phyloP scores from a whole-genome alignment of 2,888 invertebrate genomes.

The Lasioglossum pauxillum region DNA sequence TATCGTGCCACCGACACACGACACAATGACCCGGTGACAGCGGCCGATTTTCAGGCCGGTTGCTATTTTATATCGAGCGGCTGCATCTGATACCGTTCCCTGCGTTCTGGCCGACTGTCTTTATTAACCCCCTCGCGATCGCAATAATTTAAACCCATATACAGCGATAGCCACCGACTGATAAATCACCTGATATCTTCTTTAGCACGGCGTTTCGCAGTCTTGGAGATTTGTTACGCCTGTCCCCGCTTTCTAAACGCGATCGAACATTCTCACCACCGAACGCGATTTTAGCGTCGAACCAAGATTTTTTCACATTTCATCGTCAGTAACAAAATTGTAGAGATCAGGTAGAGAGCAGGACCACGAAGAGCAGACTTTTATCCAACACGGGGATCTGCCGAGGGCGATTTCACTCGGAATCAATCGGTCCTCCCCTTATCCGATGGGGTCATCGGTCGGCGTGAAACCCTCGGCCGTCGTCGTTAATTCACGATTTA shows the following conservation, averaged over 20 bases:
- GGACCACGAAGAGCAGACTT: slow-evolving; percentile 5
- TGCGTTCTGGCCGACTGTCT: slow-evolving; percentile 14
- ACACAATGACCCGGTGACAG: slow-evolving; percentile 68
- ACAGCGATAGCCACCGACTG: background rate
- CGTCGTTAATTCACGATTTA: slow-evolving; percentile 75
- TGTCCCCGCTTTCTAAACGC: background rate
- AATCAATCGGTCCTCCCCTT: slow-evolving; percentile 65
- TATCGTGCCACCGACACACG: slow-evolving; percentile 56
- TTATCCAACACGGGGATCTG: slow-evolving; percentile 26
- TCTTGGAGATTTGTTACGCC: background rate
- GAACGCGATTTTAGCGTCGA: background rate
- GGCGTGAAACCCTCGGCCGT: slow-evolving; percentile 60
- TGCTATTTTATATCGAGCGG: slow-evolving; percentile 39
- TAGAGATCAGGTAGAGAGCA: background rate
- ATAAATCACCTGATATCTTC: slow-evolving; percentile 11
- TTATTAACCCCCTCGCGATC: slow-evolving; percentile 29
- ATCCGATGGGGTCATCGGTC: slow-evolving; percentile 69
- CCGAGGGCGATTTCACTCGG: slow-evolving; percentile 51
- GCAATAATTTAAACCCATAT: slow-evolving; percentile 1
- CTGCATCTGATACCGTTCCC: slow-evolving; percentile 38
- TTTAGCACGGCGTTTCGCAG: slow-evolving; percentile 4
- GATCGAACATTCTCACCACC: background rate
- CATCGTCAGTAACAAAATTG: background rate
- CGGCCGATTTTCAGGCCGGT: slow-evolving; percentile 55
- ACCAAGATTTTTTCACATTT: background rate